phyloP scores from a whole-genome alignment of 1,140 invertebrate species.

The Bacillus rossius region DNA sequence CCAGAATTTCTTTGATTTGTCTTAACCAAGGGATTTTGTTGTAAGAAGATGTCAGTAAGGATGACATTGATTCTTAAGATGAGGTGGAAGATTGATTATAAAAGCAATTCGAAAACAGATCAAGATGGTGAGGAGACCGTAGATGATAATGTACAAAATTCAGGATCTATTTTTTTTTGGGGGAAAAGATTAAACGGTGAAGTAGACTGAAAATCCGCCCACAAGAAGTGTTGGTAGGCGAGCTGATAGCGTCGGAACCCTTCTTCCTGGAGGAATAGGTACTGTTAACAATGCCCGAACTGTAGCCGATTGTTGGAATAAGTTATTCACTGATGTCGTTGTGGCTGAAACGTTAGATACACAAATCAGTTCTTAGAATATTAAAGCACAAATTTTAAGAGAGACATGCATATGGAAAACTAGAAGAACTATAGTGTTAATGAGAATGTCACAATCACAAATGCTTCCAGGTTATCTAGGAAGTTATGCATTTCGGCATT shows the following conservation, averaged over 20 bases:
- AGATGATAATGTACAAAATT: not conserved
- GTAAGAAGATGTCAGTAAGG: not conserved
- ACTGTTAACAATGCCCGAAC: not conserved
- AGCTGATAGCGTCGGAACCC: not conserved
- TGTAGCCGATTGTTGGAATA: slow-evolving; percentile 1
- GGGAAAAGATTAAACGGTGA: not conserved
- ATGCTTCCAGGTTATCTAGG: slow-evolving; percentile 14
- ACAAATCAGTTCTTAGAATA: not conserved
- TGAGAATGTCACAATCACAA: slow-evolving; percentile 39
- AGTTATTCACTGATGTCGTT: not conserved
- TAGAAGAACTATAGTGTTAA: slow-evolving; percentile 34
- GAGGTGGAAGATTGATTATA: slow-evolving; percentile 1
- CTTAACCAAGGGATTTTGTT: not conserved
- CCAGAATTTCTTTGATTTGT: not conserved
- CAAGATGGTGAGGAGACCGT: not conserved
- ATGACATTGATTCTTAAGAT: not conserved
- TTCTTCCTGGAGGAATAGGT: not conserved
- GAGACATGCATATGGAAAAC: slow-evolving; percentile 34
- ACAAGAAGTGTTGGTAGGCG: not conserved
- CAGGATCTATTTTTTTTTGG: not conserved
- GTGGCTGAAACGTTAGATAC: not conserved
- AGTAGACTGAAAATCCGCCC: not conserved
- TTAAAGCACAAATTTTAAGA: not conserved
- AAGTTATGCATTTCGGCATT: too few relatives aligned
- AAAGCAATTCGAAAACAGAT: not conserved